phyloP scores from a whole-genome alignment of 2,113 vertebrate genomes.

The Tachuris rubrigastra region DNA sequence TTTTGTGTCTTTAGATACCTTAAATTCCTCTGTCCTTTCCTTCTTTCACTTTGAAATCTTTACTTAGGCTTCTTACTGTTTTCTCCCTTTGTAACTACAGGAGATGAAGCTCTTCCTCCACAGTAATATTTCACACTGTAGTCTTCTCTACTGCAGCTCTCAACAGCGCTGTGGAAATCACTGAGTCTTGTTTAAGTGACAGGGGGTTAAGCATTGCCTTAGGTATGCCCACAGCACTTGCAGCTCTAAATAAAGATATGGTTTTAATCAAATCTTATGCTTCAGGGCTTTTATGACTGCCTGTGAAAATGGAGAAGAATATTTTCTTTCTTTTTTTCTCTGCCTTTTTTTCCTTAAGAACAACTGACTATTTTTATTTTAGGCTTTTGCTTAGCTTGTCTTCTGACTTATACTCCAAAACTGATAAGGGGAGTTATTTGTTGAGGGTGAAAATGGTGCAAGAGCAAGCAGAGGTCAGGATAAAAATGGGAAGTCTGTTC shows the following conservation, averaged over 20 bases:
- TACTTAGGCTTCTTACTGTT: background rate
- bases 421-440: background rate
- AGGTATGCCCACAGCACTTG: slow-evolving; percentile 3
- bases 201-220: slow-evolving; percentile 28
- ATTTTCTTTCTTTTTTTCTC: background rate
- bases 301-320: background rate
- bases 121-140: background rate
- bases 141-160: background rate
- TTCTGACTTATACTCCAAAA: background rate
- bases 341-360: background rate
- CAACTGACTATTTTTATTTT: background rate
- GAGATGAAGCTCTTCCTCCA: background rate
- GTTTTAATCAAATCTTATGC: slow-evolving; percentile 19
- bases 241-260: slow-evolving; percentile 7
- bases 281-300: slow-evolving; percentile 17
- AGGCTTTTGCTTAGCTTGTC: background rate
- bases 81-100: background rate
- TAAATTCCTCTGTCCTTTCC: background rate
- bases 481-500: background rate
- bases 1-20: background rate
- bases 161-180: background rate
- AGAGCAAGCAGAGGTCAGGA: background rate
- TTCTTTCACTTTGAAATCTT: background rate
- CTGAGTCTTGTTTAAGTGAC: background rate
- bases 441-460: background rate